Base-by-base conservation (phyloP, 2,888 invertebrate species). In the Cephus nigrinus region DNA sequence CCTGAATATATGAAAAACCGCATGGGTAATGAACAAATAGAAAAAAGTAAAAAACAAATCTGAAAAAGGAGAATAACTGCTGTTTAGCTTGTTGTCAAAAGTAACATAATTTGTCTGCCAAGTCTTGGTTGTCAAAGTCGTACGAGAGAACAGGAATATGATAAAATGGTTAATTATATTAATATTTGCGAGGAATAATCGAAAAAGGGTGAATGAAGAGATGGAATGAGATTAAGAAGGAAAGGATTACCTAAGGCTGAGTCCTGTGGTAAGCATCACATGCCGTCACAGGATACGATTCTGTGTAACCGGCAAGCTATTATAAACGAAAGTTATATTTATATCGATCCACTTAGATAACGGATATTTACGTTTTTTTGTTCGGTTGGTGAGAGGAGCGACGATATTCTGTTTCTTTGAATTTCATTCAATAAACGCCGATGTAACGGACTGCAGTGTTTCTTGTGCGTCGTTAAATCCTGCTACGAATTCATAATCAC, bases 311-410 rank as follows among this genome's bases (percentile, higher is more conserved):
- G 55, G 23, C 23, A 15, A 55, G 55, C 55, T 55, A 55, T 55
- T 55, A 55, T 31, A 87, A 88, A 88, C 85, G 83, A 85, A 86
- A 87, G 85, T 87, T 90, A 90, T 89, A 89, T 90, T 91, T 90
- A 88, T 89, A 89, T 88, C 85, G 83, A 88, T 88, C 84, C 83
- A 87, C 83, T 88, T 88, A 86, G 81, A 87, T 88, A 87, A 89
- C 90, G 80, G 82, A 87, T 84, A 84, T 88, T 89, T 84, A 86
- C 55, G 55, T 55, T 55, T 86, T 35, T 89, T 89, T 84, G 86
- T 83, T 87, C 82, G 80, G 82, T 84, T 80, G 77, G 80, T 83
- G 76, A 77, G 76, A 76, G 75, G 12, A 78, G 74, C 74, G 74
- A 79, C 78, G 83, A n/a, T 75, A 83, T 36, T 82, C 78, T 80